Conservation (phyloP, 2,113 vertebrate genomes). For the Mustela nigripes region DNA sequence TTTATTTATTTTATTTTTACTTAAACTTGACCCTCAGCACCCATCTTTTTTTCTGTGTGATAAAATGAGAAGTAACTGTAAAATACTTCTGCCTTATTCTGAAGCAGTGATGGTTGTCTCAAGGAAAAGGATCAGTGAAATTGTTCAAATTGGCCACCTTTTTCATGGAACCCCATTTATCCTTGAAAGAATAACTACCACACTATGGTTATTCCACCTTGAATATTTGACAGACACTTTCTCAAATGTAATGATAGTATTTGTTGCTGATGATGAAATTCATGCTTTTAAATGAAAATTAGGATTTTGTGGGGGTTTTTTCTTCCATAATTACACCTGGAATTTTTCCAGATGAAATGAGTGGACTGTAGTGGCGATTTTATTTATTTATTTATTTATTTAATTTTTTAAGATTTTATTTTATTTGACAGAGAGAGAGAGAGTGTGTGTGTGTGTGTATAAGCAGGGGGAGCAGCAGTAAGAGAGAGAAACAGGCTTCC, state of each 20-base stretch:
- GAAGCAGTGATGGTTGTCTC: not conserved
- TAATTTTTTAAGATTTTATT: too few species aligned
- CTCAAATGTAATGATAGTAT: not conserved
- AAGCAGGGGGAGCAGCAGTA: too few species aligned
- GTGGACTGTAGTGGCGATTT: too few species aligned
- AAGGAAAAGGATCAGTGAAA: conserved; percentile 20
- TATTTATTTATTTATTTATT: too few species aligned
- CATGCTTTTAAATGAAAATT: conserved; percentile 57
- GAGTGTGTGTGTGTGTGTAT: too few species aligned
- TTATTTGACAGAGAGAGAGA: too few species aligned
- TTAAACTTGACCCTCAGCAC: not conserved
- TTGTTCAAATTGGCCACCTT: conserved; percentile 33
- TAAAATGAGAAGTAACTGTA: conserved; percentile 8
- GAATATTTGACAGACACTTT: conserved; percentile 48
- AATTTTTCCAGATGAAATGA: too few species aligned
- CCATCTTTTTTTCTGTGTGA: not conserved
- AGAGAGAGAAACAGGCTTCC: too few species aligned
- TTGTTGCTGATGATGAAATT: conserved; percentile 51
- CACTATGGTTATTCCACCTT: conserved; percentile 24
- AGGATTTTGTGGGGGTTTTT: not conserved
- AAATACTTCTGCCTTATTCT: conserved; percentile 37
- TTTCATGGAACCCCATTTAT: conserved; percentile 13
- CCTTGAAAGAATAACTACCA: conserved; percentile 35
- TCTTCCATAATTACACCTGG: too few species aligned
- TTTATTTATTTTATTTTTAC: not conserved